Conservation (phyloP, 1,140 invertebrate species). For the Anastrepha ludens region DNA sequence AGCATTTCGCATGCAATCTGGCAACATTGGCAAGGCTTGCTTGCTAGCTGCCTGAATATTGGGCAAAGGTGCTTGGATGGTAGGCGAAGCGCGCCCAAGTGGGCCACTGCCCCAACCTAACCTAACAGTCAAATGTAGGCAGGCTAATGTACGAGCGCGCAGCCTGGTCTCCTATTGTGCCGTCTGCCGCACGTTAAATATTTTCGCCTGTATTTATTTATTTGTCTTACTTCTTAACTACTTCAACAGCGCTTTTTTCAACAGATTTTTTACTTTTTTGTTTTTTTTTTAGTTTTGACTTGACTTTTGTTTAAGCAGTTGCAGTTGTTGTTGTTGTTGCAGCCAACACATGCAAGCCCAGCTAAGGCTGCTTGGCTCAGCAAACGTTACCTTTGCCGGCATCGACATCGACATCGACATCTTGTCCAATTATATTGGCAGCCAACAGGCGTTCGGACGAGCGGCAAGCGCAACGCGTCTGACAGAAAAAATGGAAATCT, state of each 20-base stretch:
- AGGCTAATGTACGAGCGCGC: background rate
- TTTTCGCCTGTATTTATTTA: slow-evolving; percentile 3
- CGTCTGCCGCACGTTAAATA: slow-evolving; percentile 11
- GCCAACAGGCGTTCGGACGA: slow-evolving; percentile 2
- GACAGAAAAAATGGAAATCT: slow-evolving; percentile 48
- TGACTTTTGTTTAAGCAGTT: background rate
- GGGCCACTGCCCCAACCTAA: slow-evolving; percentile 13
- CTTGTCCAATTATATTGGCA: slow-evolving; percentile 55
- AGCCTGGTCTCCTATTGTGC: background rate
- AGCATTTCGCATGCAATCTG: slow-evolving; percentile 39
- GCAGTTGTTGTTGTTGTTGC: background rate
- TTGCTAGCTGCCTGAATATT: background rate
- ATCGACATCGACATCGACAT: background rate
- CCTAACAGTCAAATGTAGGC: background rate
- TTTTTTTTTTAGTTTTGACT: background rate
- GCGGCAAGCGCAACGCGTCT: slow-evolving; percentile 4
- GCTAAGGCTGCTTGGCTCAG: background rate
- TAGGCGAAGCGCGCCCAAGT: background rate
- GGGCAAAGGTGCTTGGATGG: background rate
- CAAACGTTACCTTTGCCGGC: background rate
- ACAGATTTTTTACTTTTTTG: background rate
- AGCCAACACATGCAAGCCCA: background rate
- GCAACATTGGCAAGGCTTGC: slow-evolving; percentile 9
- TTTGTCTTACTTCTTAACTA: slow-evolving; percentile 36
- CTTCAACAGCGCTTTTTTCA: slow-evolving; percentile 5